Evolutionary conservation across 1,140 invertebrate species (phyloP).

Genomic region (Pomacea maculata): DNA sequence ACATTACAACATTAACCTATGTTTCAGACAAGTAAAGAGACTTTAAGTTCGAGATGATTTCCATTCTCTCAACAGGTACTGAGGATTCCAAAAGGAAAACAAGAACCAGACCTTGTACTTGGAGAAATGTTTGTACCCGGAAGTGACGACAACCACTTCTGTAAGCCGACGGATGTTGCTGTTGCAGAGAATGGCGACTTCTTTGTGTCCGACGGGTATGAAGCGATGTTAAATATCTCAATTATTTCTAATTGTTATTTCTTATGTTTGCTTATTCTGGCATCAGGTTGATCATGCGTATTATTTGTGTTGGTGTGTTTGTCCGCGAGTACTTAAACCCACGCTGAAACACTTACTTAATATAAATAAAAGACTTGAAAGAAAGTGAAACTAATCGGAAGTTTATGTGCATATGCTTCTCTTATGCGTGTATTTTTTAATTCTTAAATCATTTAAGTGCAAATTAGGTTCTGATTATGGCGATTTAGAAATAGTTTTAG

Average conservation of each 20-base stretch:
- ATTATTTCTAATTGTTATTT: no score
- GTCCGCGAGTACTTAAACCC: background rate
- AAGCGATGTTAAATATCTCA: background rate
- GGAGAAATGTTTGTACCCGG: conserved; percentile 88
- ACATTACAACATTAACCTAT: no score
- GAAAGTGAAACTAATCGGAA: background rate
- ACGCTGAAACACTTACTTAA: background rate
- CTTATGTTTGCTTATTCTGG: no score
- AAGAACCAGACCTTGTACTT: conserved; percentile 73
- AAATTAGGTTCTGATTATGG: background rate
- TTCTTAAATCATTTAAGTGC: background rate
- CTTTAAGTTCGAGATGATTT: background rate
- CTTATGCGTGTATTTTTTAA: background rate
- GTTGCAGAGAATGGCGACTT: conserved; percentile 85
- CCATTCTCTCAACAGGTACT: conserved; percentile 60
- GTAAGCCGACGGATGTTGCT: conserved; percentile 93
- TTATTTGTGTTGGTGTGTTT: no score
- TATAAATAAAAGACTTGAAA: background rate
- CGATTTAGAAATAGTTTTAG: background rate
- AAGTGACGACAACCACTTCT: conserved; percentile 79
- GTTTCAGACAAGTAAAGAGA: no score
- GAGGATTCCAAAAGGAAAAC: conserved; percentile 75
- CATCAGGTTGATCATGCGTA: no score
- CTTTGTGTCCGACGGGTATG: conserved; percentile 88
- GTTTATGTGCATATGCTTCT: background rate